Percentiles rank a stretch among this genome's conserved stretches.
Conservation (phyloP, 2,888 invertebrate species). For the Ceriagrion tenellum region DNA sequence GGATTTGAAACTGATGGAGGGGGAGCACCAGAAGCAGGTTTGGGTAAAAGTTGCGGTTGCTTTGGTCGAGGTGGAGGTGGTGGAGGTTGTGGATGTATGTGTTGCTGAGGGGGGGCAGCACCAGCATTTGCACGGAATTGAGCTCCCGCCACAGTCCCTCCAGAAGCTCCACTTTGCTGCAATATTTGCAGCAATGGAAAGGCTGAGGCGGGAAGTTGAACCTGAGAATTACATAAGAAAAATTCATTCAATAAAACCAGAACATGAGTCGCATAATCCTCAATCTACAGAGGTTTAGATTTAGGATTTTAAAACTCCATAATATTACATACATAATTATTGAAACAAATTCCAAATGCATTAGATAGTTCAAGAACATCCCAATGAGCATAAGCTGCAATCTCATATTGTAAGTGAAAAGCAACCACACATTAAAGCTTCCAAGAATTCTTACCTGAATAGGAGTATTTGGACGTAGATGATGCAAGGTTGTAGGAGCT, state of each 20-base stretch:
- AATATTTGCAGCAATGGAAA: slow-evolving; percentile 46
- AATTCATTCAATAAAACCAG: no score
- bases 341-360: no score
- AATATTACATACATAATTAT: no score
- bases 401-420: no score
- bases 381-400: no score
- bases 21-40: slow-evolving; percentile 71
- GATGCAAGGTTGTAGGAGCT: slow-evolving; percentile 58
- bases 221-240: background rate
- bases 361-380: no score
- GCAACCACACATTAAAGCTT: background rate
- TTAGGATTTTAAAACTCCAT: no score
- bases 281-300: no score
- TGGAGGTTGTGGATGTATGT: slow-evolving; percentile 43
- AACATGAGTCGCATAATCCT: no score
- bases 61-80: slow-evolving; percentile 72
- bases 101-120: slow-evolving; percentile 68
- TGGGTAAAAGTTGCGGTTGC: slow-evolving; percentile 74
- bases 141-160: slow-evolving; percentile 32
- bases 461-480: slow-evolving; percentile 62
- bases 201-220: slow-evolving; percentile 55
- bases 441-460: slow-evolving; percentile 29
- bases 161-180: slow-evolving; percentile 44
- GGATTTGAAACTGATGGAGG: slow-evolving; percentile 44
- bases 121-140: slow-evolving; percentile 53